These are phyloP conservation scores for Agrochola lychnidis DNA, from an alignment of 2,888 invertebrate species.

Conservation along the genomic window DNA sequence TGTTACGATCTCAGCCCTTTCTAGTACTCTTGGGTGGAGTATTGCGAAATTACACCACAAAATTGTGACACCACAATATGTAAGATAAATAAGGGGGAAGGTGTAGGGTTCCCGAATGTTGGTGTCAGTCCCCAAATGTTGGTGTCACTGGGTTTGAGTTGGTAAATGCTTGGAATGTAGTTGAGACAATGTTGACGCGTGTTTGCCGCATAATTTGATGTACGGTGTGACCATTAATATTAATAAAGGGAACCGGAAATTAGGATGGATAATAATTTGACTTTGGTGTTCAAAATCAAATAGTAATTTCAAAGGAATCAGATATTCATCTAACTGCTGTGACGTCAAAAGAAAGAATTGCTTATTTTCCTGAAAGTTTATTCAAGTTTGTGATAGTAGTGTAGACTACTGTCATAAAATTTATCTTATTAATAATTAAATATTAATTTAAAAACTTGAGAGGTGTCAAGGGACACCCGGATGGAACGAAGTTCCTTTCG, in stretches of 20 bases:
- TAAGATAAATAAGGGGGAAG: slow-evolving; percentile 54
- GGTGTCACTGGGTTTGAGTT: slow-evolving; percentile 43
- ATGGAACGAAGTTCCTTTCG: too few species aligned
- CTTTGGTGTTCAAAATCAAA: not conserved
- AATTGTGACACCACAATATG: slow-evolving; percentile 42
- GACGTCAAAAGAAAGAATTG: not conserved
- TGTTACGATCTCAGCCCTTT: slow-evolving; percentile 42
- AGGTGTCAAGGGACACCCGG: too few species aligned
- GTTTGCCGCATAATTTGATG: slow-evolving; percentile 55
- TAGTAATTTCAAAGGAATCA: not conserved
- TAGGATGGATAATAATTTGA: slow-evolving; percentile 16
- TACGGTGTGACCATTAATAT: slow-evolving; percentile 25
- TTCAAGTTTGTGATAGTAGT: not conserved
- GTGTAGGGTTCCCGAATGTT: slow-evolving; percentile 47
- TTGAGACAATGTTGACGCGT: slow-evolving; percentile 32
- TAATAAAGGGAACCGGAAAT: slow-evolving; percentile 31
- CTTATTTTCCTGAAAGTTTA: not conserved
- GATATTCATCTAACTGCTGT: not conserved
- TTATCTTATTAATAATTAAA: not conserved
- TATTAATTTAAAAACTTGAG: too few species aligned
- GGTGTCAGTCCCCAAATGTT: slow-evolving; percentile 51
- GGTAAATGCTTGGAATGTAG: slow-evolving; percentile 50
- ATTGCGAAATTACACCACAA: slow-evolving; percentile 56
- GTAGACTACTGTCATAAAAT: not conserved
- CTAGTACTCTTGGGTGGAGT: slow-evolving; percentile 25